Evolutionary conservation across 2,888 invertebrate species (phyloP), one percentile per base, ranked within the genome.

Genomic region (Ametastegia equiseti): DNA sequence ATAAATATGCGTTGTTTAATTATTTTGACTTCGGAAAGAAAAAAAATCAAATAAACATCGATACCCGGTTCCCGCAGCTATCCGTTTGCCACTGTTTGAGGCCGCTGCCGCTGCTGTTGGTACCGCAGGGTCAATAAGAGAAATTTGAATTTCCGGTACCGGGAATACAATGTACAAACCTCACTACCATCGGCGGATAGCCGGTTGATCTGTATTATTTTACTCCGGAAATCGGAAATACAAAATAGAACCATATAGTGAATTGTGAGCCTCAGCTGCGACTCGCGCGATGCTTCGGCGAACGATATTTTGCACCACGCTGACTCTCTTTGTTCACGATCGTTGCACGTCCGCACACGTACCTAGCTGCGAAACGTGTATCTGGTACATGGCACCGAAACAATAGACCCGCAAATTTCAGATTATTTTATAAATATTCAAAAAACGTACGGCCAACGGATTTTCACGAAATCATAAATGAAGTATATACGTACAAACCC

Each of bases 191-290:
- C 39, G 42, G 42, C 39, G 69, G 42, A 42, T 69, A 42, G 39
- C n/a, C n/a, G n/a, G 69, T 69, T 69, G 69, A 36, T 36, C 69
- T 69, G 69, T 69, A 39, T 69, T 69, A 69, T 69, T 69, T 69
- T 33, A 23, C 42, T 11, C 73, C 73, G 73, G 73, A 73, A 73
- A 73, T 73, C 47, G 73, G 73, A 73, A 73, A 73, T 73, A 73
- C 73, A 73, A 73, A 73, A 73, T 73, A 73, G 27, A 73, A 33
- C 63, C 33, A 33, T 63, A 63, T n/a, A 63, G 39, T 69, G 69
- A 69, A 42, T 69, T 69, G 69, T 69, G 69, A 27, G 42, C 42
- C 33, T n/a, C n/a, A n/a, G n/a, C n/a, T 42, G 39, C 42, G 69
- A 69, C 42, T 69, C 69, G 69, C n/a, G 63, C 30, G n/a, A 42